Conservation (phyloP, 2,113 vertebrate genomes). For the Carollia perspicillata region DNA sequence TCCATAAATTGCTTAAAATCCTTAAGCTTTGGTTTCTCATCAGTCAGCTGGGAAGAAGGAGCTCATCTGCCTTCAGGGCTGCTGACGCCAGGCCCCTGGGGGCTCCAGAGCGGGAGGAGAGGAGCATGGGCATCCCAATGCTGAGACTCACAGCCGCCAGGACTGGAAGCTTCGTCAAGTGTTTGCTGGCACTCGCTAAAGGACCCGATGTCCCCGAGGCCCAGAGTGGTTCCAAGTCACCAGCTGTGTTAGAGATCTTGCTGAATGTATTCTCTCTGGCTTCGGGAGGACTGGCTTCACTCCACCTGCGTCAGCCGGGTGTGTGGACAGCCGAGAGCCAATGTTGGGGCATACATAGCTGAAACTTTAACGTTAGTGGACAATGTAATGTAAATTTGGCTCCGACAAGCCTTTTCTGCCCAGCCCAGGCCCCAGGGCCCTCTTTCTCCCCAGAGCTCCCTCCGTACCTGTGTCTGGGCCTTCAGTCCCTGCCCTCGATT, state of each 20-base stretch:
- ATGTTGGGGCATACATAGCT: background rate
- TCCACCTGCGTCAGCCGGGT: background rate
- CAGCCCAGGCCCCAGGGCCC: background rate
- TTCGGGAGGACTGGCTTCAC: background rate
- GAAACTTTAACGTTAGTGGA: background rate
- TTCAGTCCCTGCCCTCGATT: background rate
- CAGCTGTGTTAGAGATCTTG: background rate
- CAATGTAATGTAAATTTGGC: background rate
- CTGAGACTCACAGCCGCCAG: background rate
- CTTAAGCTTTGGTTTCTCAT: background rate
- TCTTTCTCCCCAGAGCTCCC: background rate
- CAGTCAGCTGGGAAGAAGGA: background rate
- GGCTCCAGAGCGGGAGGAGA: background rate
- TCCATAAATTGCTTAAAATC: background rate
- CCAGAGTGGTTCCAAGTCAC: constrained; percentile 29
- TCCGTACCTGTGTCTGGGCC: background rate
- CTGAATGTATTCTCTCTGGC: background rate
- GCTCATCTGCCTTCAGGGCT: background rate
- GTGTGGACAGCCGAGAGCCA: background rate
- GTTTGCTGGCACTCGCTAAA: constrained; percentile 23
- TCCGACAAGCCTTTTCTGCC: background rate
- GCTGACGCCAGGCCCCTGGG: background rate
- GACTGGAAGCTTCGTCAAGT: constrained; percentile 23
- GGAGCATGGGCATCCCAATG: rapidly evolving
- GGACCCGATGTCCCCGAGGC: constrained; percentile 6